These are phyloP conservation scores for Neolamprologus cancellatus DNA, from an alignment of 2,113 vertebrate genomes.

Conservation along the genomic window DNA sequence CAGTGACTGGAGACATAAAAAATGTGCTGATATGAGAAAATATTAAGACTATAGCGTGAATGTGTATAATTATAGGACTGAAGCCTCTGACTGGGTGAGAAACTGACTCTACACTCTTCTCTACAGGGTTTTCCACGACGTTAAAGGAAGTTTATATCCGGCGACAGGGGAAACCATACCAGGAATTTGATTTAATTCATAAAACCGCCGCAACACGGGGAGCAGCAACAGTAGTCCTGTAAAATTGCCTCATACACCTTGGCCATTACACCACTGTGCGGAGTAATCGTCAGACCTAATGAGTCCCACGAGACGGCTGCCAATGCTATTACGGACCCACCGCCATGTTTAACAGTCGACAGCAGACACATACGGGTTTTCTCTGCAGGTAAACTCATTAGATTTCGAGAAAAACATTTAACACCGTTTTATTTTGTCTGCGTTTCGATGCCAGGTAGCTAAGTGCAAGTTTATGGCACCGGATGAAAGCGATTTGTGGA, in stretches of 20 bases:
- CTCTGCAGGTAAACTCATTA: slow-evolving; percentile 11
- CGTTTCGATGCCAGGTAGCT: background rate
- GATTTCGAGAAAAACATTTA: background rate
- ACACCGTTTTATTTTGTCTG: background rate
- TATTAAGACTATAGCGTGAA: background rate
- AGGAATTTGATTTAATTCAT: slow-evolving; percentile 19
- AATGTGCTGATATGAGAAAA: background rate
- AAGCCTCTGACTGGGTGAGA: background rate
- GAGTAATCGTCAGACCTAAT: slow-evolving; percentile 41
- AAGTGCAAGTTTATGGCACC: background rate
- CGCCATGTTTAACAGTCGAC: slow-evolving; percentile 9
- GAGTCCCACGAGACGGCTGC: slow-evolving; percentile 42
- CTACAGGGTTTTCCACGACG: background rate
- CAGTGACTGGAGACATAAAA: background rate
- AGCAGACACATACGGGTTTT: background rate
- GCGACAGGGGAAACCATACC: background rate
- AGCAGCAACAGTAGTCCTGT: slow-evolving; percentile 4
- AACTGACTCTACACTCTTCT: background rate
- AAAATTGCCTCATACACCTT: slow-evolving; percentile 32
- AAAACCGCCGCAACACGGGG: background rate
- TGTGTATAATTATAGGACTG: background rate
- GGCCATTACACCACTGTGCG: slow-evolving; percentile 18
- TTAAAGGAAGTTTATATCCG: slow-evolving; percentile 10
- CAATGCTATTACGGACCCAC: slow-evolving; percentile 34
- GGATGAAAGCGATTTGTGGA: background rate